phyloP scores from a whole-genome alignment of 92 coral and sea anemone genomes.

The Zoanthus gigantus region DNA sequence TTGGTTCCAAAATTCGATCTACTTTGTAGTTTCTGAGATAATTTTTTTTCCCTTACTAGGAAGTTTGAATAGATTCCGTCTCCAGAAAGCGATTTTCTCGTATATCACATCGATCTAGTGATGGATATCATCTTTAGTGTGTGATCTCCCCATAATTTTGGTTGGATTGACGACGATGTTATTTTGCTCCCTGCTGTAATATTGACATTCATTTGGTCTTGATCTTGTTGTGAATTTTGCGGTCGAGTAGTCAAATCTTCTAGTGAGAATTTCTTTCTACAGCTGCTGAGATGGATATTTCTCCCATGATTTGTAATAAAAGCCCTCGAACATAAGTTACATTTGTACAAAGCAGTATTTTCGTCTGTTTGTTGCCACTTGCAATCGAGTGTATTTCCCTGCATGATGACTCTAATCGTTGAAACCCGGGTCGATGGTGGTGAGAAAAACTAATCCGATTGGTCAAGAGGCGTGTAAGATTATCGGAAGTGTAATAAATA shows the following conservation, averaged over 20 bases:
- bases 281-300: not conserved
- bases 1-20: not conserved
- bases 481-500: no score
- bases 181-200: not conserved
- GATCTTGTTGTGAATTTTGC: not conserved
- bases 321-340: not conserved
- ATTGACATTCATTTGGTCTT: not conserved
- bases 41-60: not conserved
- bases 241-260: not conserved
- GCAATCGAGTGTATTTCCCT: no score
- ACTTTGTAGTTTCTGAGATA: not conserved
- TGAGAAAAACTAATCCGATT: no score
- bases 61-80: not conserved
- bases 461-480: no score
- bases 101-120: no score
- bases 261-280: not conserved
- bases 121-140: not conserved
- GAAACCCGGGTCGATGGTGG: no score
- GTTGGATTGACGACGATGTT: not conserved
- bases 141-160: not conserved
- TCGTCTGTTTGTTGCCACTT: not conserved
- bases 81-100: not conserved
- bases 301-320: not conserved
- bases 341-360: not conserved
- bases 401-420: no score